Evolutionary conservation across 2,797 vertebrate species (phyloP), one percentile per base, ranked within the genome.

Genomic region (Sebastes oblongus): DNA sequence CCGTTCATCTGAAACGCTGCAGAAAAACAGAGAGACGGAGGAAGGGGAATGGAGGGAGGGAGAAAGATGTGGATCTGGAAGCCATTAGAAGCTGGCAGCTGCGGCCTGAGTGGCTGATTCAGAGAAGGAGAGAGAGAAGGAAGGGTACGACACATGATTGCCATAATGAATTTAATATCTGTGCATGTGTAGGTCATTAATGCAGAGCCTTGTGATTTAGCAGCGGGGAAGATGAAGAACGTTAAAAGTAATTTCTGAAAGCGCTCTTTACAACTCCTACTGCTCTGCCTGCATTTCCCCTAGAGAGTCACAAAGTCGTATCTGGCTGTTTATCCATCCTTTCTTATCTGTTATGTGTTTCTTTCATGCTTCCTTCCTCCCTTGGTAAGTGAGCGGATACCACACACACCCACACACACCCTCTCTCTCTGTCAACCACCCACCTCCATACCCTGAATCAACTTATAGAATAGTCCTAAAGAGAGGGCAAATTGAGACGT

Each of bases 21-120:
- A 75, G 81, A 86, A 75, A 85, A 88, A 87, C 71, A 80, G 54
- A 42, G 36, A 81, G 78, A 83, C 34, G 71, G 81, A 72, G 75
- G 76, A 90, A 83, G 77, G 77, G 77, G 69, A 85, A 85, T n/a
- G 77, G 60, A 80, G 84, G 81, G 90, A 92, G 89, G 86, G 76
- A 84, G 87, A 91, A 85, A 83, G 42, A 52, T 52, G 77, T 79
- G 86, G 87, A 86, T 94, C 93, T 95, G 94, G 93, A 93, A 93
- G 88, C 82, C 79, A 93, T 95, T 95, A 94, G 75, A 79, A 58
- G 77, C 90, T 93, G 92, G 92, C 92, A 92, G 91, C 92, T 93
- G 91, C 22, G 60, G 77, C 75, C 71, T 87, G 73, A 91, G 90
- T 71, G 90, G 83, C 86, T 93, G 93, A 94, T 91, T 94, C 93